Percentiles rank a stretch among this genome's conserved stretches.
Evolutionary conservation across 2,888 invertebrate species (phyloP).

Genomic region (Ceraclea dissimilis): DNA sequence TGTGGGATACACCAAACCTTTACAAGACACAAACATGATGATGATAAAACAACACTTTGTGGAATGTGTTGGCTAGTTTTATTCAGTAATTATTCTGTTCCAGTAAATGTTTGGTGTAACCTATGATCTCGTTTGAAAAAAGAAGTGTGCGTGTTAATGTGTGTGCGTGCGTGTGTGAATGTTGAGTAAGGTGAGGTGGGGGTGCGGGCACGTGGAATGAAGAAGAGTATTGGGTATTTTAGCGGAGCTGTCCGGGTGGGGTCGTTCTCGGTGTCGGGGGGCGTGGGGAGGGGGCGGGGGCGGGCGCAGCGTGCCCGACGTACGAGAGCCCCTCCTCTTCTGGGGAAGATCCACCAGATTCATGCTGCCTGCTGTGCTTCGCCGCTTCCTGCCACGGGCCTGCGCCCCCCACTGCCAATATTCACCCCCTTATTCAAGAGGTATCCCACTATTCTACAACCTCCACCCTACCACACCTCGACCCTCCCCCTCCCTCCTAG

Average conservation of each 20-base stretch:
- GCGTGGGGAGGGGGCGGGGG: conserved; percentile 30
- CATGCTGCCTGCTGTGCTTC: conserved; percentile 45
- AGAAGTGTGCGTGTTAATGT: neutral
- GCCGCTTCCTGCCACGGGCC: conserved; percentile 61
- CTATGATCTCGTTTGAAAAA: neutral
- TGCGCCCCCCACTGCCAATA: conserved; percentile 64
- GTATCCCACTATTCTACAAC: conserved; percentile 36
- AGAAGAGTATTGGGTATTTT: conserved; percentile 1
- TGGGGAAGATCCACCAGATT: conserved; percentile 30
- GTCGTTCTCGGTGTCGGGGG: conserved; percentile 25
- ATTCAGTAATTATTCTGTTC: neutral
- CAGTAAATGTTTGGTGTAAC: neutral
- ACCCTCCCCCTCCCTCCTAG: neutral
- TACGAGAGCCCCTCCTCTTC: conserved; percentile 14
- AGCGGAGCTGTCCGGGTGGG: conserved; percentile 31
- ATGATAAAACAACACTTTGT: too few species aligned
- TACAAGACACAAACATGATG: too few species aligned
- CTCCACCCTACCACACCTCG: neutral
- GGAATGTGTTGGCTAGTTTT: too few species aligned
- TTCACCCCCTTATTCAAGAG: conserved; percentile 63
- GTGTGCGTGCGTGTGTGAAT: neutral
- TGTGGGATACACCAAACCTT: too few species aligned
- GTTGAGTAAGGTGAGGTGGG: neutral
- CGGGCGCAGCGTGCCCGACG: conserved; percentile 23
- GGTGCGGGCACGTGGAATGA: conserved; percentile 1